Evolutionary conservation across 2,888 invertebrate species (phyloP), one percentile per base, ranked within the genome.

Genomic region (Caenorhabditis sp.): DNA sequence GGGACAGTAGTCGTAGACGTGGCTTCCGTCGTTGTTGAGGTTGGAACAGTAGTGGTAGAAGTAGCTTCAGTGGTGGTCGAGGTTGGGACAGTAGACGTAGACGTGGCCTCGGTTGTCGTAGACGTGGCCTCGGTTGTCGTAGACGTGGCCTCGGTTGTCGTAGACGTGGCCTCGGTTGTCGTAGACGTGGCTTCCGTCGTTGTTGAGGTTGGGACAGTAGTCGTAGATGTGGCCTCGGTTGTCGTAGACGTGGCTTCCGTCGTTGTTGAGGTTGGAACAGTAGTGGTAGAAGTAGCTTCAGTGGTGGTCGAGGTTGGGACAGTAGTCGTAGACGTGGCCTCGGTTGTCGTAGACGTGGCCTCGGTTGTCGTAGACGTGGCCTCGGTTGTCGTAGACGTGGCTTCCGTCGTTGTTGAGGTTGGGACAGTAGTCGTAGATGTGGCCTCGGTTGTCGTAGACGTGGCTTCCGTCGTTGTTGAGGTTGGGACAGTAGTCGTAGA

Each of bases 231-330:
- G 0, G 52, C 24, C 17, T 50, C 59, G 8, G 59, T 59, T 7
- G 70, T 59, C 3, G 70, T 68, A 11, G 41, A 41, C 7, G 48
- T 52, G 1, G 32, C 17, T 32, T 46, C 5, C 45, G 32, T 5
- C 7, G 37, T 24, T 39, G 13, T 24, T 13, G 43, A 43, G 15
- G 43, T 43, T 4, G 43, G 2, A 13, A 27, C 30, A 1, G 58
- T 53, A 11, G 53, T 53, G 3, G 53, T 53, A 1, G 59, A 46
- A 0, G 53, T 53, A 0, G 65, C 26, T 8, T 53, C 53, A n/a
- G 65, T 41, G 13, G 53, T 30, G 2, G 55, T 55, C 13, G 46
- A 53, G 2, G 73, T 74, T 1, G 53, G 43, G 52, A 26, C 53
- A 2, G 63, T 63, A 11, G 50, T 46, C 2, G 61, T 61, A 2